Conservation (phyloP, 2,888 invertebrate species). For the Mechanitis messenoides region DNA sequence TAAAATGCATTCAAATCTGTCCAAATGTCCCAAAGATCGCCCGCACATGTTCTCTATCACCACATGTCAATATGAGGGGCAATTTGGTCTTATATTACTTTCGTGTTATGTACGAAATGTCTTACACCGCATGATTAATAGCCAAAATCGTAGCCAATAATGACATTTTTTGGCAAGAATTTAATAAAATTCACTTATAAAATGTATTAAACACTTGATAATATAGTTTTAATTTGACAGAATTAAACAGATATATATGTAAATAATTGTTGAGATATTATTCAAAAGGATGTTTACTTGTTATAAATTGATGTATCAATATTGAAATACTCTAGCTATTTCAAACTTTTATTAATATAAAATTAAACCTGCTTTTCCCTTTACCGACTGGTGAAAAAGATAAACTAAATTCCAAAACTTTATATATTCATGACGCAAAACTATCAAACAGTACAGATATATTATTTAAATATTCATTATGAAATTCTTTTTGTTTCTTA, state of each 20-base stretch:
- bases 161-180: not conserved
- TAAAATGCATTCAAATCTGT: conserved; percentile 26
- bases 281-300: too few species aligned
- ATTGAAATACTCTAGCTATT: too few species aligned
- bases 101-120: conserved; percentile 7
- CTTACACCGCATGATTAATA: conserved; percentile 1
- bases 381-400: too few species aligned
- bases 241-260: too few species aligned
- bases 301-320: too few species aligned
- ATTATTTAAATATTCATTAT: not conserved
- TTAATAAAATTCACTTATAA: not conserved
- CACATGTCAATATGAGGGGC: conserved; percentile 26
- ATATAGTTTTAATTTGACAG: too few species aligned
- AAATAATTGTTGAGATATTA: too few species aligned
- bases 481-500: conserved; percentile 7
- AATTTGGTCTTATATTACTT: conserved; percentile 27
- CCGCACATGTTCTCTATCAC: conserved; percentile 34
- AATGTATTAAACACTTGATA: not conserved
- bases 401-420: too few species aligned
- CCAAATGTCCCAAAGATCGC: conserved; percentile 33
- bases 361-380: too few species aligned
- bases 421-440: too few species aligned
- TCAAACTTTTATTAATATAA: too few species aligned
- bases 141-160: conserved; percentile 2
- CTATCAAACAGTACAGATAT: too few species aligned